Base-by-base conservation (phyloP, 2,797 vertebrate genomes). In the Amblyraja radiata region DNA sequence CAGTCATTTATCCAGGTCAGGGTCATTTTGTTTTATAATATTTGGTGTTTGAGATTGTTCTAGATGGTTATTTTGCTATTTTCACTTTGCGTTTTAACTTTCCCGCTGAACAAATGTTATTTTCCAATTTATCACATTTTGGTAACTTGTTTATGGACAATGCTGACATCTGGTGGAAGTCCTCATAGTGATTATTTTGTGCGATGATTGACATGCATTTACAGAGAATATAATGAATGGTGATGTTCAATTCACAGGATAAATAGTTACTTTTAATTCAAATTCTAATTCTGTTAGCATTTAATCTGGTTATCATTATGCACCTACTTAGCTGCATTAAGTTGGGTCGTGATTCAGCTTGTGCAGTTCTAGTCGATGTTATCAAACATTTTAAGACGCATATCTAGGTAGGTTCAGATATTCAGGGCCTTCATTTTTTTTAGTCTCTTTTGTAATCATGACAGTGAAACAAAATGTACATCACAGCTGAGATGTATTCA, bases 111-210 rank as follows among this genome's bases (percentile, higher is more conserved):
- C 21, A 74, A 25, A 21, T 25, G 25, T 71, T 71, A 71, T 71
- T 74, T 74, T 74, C 6, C 23, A 21, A 23, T 74, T 74, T 25
- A 74, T 23, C 0, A 36, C 68, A 6, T 32, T 36, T 36, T 18
- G 61, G 14, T 68, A n/a, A 65, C 84, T 88, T 65, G n/a, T 88
- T 88, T 23, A 18, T 88, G 84, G 16, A 32, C n/a, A 88, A 88
- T 36, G n/a, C n/a, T 88, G 84, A 32, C 84, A 88, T 18, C 84
- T 68, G 32, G 84, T 88, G 84, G 84, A 65, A 65, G 23, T 18
- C 23, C 32, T 36, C 61, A 84, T 84, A 86, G 6, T 65, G 28
- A 63, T 58, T 7, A 28, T n/a, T 32, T 84, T 25, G 0, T 58
- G 58, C 28, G 25, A 61, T 5, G 13, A 63, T n/a, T 63, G 4